Percentiles rank a stretch among this genome's conserved stretches.
Conservation (phyloP, 2,888 invertebrate genomes). For the Yponomeuta cagnagella region DNA sequence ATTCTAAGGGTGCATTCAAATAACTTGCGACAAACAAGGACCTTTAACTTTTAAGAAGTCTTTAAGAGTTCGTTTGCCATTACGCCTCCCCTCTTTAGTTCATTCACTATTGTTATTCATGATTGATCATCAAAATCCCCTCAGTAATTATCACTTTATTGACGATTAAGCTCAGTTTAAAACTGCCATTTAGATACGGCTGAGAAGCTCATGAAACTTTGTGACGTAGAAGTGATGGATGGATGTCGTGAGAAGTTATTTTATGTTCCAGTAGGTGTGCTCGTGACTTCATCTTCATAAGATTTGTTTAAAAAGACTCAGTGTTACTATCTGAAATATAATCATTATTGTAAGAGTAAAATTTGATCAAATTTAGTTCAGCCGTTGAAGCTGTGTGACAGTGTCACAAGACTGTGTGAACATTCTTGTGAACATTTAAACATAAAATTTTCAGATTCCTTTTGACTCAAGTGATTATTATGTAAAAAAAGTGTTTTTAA, state of each 20-base stretch:
- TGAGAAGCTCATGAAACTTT: not conserved
- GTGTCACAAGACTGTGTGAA: too few species aligned
- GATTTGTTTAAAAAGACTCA: not conserved
- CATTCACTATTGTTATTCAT: slow-evolving; percentile 34
- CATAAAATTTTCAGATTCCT: not conserved
- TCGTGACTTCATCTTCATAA: not conserved
- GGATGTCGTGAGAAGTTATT: not conserved
- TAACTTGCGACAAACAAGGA: not conserved
- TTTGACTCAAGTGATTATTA: not conserved
- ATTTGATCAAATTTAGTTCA: too few species aligned
- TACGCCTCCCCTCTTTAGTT: slow-evolving; percentile 13
- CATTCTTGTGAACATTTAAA: not conserved
- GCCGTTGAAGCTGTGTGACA: too few species aligned
- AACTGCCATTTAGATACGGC: slow-evolving; percentile 14
- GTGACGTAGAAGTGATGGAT: not conserved
- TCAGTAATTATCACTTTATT: slow-evolving; percentile 49
- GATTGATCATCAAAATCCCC: slow-evolving; percentile 51
- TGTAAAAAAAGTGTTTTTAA: not conserved
- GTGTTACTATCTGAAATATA: not conserved
- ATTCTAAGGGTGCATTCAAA: not conserved
- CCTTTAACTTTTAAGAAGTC: not conserved
- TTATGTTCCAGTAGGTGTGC: not conserved
- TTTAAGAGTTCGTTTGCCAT: not conserved
- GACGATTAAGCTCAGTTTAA: slow-evolving; percentile 39
- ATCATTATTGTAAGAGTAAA: too few species aligned